Evolutionary conservation across 1,140 invertebrate genomes (phyloP).

Genomic region (Maconellicoccus hirsutus): DNA sequence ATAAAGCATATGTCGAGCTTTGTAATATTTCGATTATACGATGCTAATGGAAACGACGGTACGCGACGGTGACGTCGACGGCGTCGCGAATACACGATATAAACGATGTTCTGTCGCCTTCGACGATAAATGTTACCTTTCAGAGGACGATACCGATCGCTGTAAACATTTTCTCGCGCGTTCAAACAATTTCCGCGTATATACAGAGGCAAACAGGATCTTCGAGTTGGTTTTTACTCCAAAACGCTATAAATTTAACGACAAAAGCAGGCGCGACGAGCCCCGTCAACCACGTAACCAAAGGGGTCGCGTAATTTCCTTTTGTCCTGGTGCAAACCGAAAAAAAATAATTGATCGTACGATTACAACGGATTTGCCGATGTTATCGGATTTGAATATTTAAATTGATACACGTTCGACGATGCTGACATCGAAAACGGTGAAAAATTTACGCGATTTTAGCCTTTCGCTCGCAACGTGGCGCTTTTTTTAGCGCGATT

Average conservation of each 20-base stretch:
- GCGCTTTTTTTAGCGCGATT: not conserved
- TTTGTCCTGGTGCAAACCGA: not conserved
- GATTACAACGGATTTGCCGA: not conserved
- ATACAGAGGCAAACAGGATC: no score
- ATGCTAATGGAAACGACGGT: not conserved
- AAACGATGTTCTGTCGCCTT: not conserved
- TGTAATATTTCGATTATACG: constrained; percentile 1
- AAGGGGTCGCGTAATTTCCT: not conserved
- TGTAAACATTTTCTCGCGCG: not conserved
- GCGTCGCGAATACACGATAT: not conserved
- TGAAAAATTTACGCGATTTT: not conserved
- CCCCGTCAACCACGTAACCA: no score
- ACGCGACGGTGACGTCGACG: no score
- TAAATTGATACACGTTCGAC: not conserved
- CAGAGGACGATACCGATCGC: not conserved
- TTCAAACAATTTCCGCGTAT: not conserved
- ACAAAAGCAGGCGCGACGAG: no score
- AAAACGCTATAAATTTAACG: no score
- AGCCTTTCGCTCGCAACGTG: not conserved
- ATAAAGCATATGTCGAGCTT: not conserved
- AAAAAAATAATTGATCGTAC: constrained; percentile 6
- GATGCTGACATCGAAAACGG: not conserved
- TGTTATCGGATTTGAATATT: not conserved
- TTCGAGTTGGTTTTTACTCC: no score
- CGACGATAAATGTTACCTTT: not conserved